Conservation (phyloP, 2,888 invertebrate species). For the Antheraea yamamai region DNA sequence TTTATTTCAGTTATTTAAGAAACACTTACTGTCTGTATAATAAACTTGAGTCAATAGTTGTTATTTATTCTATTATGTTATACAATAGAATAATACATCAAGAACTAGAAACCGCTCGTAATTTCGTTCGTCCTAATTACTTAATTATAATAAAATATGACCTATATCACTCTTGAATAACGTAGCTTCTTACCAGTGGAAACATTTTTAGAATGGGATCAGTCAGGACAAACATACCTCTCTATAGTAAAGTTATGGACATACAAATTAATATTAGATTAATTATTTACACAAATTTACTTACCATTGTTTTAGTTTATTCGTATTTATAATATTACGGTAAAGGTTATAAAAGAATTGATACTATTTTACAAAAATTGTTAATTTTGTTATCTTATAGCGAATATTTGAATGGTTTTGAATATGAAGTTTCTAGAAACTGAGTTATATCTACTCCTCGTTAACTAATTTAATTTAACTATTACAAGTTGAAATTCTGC, state of each 20-base stretch:
- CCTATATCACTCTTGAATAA: too few relatives aligned
- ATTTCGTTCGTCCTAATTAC: too few relatives aligned
- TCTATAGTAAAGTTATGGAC: too few relatives aligned
- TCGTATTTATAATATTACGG: not conserved
- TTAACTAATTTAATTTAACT: not conserved
- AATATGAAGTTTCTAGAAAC: not conserved
- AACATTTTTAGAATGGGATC: too few relatives aligned
- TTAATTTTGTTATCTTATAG: too few relatives aligned
- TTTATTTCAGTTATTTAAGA: not conserved
- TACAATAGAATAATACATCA: too few relatives aligned
- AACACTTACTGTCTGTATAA: not conserved
- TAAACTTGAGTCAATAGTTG: not conserved
- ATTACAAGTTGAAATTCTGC: not conserved
- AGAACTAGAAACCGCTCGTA: too few relatives aligned
- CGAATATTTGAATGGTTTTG: not conserved
- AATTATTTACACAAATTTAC: too few relatives aligned
- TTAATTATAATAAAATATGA: too few relatives aligned
- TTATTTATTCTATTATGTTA: not conserved
- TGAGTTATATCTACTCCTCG: not conserved
- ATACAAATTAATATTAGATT: too few relatives aligned
- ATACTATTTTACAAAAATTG: not conserved
- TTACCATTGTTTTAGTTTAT: not conserved
- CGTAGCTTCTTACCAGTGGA: too few relatives aligned
- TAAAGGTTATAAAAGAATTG: not conserved
- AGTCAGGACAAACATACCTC: too few relatives aligned